A percentile compares a stretch with the other conserved stretches of the same genome.
Evolutionary conservation across 2,888 invertebrate species (phyloP).

Genomic region (Clivina fossor): DNA sequence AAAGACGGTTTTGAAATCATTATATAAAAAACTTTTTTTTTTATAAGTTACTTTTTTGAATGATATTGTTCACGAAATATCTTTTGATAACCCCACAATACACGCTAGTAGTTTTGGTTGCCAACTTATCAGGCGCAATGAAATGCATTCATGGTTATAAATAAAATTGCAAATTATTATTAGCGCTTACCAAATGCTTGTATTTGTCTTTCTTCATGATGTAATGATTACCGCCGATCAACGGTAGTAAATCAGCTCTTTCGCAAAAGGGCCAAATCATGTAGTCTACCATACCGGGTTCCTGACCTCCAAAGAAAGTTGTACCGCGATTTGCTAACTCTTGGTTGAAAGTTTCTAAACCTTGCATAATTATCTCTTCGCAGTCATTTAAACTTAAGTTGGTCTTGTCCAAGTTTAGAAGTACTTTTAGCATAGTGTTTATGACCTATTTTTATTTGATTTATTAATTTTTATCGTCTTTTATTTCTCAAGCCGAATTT

Average conservation of each 20-base stretch:
- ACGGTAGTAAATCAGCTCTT: slow-evolving; percentile 61
- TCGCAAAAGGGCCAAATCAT: slow-evolving; percentile 89
- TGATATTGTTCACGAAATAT: too few species aligned
- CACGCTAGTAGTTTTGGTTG: too few species aligned
- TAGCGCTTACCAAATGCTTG: slow-evolving; percentile 65
- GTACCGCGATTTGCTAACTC: slow-evolving; percentile 65
- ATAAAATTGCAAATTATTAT: too few species aligned
- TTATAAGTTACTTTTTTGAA: too few species aligned
- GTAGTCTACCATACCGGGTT: slow-evolving; percentile 77
- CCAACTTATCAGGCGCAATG: too few species aligned
- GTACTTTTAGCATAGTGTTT: slow-evolving; percentile 59
- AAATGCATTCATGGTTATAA: too few species aligned
- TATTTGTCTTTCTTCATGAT: slow-evolving; percentile 67
- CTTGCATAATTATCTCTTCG: slow-evolving; percentile 48
- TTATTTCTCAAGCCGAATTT: background rate
- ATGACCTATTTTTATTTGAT: slow-evolving; percentile 52
- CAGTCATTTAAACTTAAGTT: slow-evolving; percentile 47
- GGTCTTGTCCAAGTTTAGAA: slow-evolving; percentile 48
- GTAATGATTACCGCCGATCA: slow-evolving; percentile 64
- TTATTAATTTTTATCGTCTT: slow-evolving; percentile 3
- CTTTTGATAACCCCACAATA: too few species aligned
- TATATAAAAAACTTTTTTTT: too few species aligned
- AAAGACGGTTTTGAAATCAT: too few species aligned
- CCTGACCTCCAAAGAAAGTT: slow-evolving; percentile 66
- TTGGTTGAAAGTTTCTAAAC: slow-evolving; percentile 65